Base-by-base conservation (phyloP, 2,797 vertebrate species). In the Trachurus trachurus region DNA sequence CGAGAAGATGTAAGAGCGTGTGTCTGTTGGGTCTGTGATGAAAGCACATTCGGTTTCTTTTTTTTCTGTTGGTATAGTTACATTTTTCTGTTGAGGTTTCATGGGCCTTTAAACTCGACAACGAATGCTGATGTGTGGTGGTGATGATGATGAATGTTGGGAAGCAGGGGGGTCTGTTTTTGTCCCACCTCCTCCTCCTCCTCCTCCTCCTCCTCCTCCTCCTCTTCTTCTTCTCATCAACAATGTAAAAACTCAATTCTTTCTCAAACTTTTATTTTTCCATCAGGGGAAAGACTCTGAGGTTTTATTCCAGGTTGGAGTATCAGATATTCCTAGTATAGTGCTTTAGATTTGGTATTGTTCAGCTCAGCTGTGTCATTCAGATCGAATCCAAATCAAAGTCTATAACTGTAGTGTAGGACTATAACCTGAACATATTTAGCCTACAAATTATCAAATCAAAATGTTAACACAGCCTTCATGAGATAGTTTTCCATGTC, bases 1-100 rank as follows among this genome's bases (percentile, higher is more conserved):
- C 53, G 2, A 57, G 19, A 22, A 9, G 26, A 66, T 2, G 0
- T 45, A 16, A 19, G 47, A 42, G 44, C 40, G 72, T 80, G 73
- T 78, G 29, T 64, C 67, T 74, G 13, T 77, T 82, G 52, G n/a
- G 49, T 69, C 59, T 63, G 22, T 56, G 39, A 74, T 67, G 45
- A 66, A 73, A 16, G 40, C 22, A 54, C 52, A 9, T 17, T 58
- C 40, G 10, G 53, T 74, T 57, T 72, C 13, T 12, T 58, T 54
- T 50, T 6, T 49, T 76, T 59, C 54, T 66, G 42, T 71, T 21
- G 17, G 47, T n/a, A 4, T 34, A 45, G 40, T 49, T 74, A 37
- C 0, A 74, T 66, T 67, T 70, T 22, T 37, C 2, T 61, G 26
- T 31, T 15, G 40, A 16, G 50, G 29, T 39, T 29, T 64, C n/a